Evolutionary conservation across 2,888 invertebrate genomes (phyloP).

Genomic region (Agrotis puta): DNA sequence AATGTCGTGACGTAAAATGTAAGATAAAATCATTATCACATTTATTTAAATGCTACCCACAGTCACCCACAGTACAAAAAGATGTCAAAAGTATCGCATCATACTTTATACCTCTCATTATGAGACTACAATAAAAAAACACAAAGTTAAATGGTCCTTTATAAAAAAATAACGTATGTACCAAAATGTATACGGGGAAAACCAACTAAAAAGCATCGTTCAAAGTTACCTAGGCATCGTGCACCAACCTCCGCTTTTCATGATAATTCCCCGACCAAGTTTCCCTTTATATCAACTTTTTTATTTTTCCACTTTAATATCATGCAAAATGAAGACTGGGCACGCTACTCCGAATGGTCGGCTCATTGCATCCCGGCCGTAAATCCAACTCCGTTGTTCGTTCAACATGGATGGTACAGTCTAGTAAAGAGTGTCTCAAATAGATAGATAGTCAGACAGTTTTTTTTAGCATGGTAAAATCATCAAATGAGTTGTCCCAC

Average conservation of each 20-base stretch:
- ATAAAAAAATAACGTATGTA: slow-evolving; percentile 42
- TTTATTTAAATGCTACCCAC: too few relatives aligned
- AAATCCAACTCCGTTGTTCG: slow-evolving; percentile 74
- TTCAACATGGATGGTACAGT: slow-evolving; percentile 48
- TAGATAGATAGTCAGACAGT: too few relatives aligned
- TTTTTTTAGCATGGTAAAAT: too few relatives aligned
- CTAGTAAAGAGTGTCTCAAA: slow-evolving; percentile 37
- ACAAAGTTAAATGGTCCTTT: slow-evolving; percentile 18
- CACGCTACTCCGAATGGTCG: slow-evolving; percentile 78
- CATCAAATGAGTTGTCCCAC: too few relatives aligned
- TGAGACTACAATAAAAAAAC: slow-evolving; percentile 7
- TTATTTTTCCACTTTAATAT: slow-evolving; percentile 84
- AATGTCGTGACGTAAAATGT: too few relatives aligned
- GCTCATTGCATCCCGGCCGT: slow-evolving; percentile 80
- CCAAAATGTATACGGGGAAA: slow-evolving; percentile 55
- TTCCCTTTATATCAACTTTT: slow-evolving; percentile 81
- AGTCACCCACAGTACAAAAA: too few relatives aligned
- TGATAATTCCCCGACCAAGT: slow-evolving; percentile 82
- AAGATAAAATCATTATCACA: too few relatives aligned
- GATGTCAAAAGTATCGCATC: not conserved
- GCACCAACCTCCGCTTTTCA: slow-evolving; percentile 79
- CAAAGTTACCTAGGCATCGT: slow-evolving; percentile 66
- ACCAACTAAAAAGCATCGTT: slow-evolving; percentile 69
- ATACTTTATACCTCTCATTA: slow-evolving; percentile 4
- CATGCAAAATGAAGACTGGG: slow-evolving; percentile 84